phyloP scores from a whole-genome alignment of 2,888 invertebrate genomes.

The Lottia scabra region DNA sequence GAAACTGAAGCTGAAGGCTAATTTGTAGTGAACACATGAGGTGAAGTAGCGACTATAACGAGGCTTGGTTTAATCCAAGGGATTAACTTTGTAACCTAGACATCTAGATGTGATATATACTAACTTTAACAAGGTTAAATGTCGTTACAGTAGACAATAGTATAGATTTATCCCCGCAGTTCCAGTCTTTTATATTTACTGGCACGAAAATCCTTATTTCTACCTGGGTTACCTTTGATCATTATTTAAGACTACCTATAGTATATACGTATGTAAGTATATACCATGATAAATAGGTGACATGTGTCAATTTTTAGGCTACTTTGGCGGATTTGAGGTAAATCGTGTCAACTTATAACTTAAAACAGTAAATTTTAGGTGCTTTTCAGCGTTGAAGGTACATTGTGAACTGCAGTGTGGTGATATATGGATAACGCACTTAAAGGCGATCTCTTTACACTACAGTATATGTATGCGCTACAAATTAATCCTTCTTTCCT shows the following conservation, averaged over 20 bases:
- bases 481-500: no score
- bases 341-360: no score
- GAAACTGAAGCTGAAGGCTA: background rate
- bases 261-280: background rate
- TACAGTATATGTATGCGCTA: no score
- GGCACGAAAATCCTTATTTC: constrained; percentile 3
- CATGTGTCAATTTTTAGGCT: background rate
- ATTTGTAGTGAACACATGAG: background rate
- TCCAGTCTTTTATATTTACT: background rate
- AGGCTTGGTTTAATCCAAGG: background rate
- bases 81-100: background rate
- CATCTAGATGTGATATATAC: background rate
- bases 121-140: background rate
- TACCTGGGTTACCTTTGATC: background rate
- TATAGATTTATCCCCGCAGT: background rate
- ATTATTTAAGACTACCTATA: background rate
- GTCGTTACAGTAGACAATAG: background rate
- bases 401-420: no score
- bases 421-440: no score
- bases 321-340: no score
- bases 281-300: background rate
- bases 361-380: no score
- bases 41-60: background rate
- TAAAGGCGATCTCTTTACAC: no score
- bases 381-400: no score